These are phyloP conservation scores for Nycticorax nycticorax DNA, from an alignment of 2,113 vertebrate species.

Conservation along the genomic window DNA sequence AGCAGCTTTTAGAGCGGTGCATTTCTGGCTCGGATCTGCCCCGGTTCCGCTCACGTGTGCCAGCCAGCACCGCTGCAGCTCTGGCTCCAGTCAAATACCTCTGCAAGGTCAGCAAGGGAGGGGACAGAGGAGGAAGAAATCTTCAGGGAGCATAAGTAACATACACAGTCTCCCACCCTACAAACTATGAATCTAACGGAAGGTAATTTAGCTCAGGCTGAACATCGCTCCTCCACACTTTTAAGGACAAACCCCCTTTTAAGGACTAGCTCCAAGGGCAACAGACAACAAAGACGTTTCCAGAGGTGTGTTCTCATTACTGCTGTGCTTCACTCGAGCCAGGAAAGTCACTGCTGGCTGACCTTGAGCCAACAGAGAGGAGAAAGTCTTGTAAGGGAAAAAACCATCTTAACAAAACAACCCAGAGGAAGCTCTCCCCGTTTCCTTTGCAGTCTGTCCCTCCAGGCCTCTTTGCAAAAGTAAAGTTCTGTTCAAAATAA, in stretches of 20 bases:
- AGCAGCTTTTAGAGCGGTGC: not conserved
- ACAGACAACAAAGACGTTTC: slow-evolving; percentile 26
- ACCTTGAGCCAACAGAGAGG: not conserved
- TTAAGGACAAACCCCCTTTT: not conserved
- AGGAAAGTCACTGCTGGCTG: slow-evolving; percentile 39
- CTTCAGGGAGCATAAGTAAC: not conserved
- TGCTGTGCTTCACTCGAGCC: not conserved
- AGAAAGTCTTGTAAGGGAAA: slow-evolving; percentile 33
- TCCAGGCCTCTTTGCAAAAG: not conserved
- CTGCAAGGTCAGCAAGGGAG: not conserved
- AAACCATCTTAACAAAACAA: slow-evolving; percentile 29
- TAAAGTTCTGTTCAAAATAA: not conserved
- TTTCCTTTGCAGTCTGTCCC: not conserved
- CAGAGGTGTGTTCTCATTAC: slow-evolving; percentile 30
- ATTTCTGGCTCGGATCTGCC: not conserved
- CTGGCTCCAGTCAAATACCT: not conserved
- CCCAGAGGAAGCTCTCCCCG: not conserved
- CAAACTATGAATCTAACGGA: not conserved
- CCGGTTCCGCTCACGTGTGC: accelerated
- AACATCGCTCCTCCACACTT: not conserved
- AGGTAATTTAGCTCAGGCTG: not conserved
- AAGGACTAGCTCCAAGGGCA: slow-evolving; percentile 16
- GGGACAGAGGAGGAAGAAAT: not conserved
- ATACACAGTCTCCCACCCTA: accelerated
- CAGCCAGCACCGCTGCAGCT: not conserved